phyloP scores from a whole-genome alignment of 92 coral and sea anemone species.

The Phymanthus crucifer region DNA sequence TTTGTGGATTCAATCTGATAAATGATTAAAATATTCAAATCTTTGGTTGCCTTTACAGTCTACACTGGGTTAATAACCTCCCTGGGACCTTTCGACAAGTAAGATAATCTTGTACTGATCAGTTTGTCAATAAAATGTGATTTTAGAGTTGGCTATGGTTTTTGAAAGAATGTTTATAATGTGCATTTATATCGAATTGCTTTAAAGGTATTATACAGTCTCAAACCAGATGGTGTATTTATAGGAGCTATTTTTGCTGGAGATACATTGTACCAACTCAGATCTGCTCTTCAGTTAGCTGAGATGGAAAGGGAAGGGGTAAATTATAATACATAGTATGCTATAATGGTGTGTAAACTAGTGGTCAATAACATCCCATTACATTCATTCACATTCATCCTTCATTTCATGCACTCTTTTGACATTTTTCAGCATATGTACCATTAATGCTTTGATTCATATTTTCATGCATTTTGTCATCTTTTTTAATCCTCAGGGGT shows the following conservation, averaged over 20 bases:
- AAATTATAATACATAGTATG: neutral
- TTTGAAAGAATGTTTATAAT: neutral
- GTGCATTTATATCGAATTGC: neutral
- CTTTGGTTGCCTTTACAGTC: conserved; percentile 60
- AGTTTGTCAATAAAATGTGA: too few species aligned
- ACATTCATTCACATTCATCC: neutral
- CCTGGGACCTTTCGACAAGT: conserved; percentile 92
- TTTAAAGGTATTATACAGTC: conserved; percentile 54
- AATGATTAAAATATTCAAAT: too few species aligned
- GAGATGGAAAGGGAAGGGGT: conserved; percentile 93
- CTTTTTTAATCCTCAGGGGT: conserved; percentile 56
- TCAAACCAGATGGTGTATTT: conserved; percentile 91
- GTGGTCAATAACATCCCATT: neutral
- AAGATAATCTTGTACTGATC: conserved; percentile 6
- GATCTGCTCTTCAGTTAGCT: conserved; percentile 91
- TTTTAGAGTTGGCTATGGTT: too few species aligned
- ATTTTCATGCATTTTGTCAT: too few species aligned
- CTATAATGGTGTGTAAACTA: too few species aligned
- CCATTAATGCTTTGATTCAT: too few species aligned
- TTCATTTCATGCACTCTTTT: too few species aligned
- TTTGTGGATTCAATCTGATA: too few species aligned
- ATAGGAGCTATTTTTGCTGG: conserved; percentile 93
- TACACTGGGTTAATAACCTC: conserved; percentile 96
- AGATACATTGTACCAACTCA: conserved; percentile 88
- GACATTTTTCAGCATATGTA: too few species aligned